phyloP scores from a whole-genome alignment of 2,797 vertebrate species.

The Psittacula derbiana region DNA sequence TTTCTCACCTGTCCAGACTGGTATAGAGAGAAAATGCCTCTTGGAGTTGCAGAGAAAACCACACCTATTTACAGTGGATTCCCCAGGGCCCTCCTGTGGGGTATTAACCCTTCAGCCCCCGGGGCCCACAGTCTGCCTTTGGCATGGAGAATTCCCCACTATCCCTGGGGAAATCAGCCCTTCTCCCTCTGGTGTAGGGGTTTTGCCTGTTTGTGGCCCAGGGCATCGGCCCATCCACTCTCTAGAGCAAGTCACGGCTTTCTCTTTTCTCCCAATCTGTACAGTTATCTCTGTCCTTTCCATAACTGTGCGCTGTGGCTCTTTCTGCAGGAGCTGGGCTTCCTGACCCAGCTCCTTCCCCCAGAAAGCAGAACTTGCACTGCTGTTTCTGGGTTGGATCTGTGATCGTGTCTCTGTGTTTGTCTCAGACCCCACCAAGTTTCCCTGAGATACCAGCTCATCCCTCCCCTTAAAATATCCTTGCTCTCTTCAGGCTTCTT shows the following conservation, averaged over 20 bases:
- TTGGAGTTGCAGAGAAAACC: conserved; percentile 64
- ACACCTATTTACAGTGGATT: conserved; percentile 61
- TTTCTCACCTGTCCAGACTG: conserved; percentile 73
- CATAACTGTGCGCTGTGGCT: neutral
- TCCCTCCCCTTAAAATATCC: conserved; percentile 26
- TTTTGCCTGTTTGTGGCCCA: neutral
- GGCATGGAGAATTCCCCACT: neutral
- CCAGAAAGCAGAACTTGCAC: neutral
- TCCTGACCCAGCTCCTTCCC: neutral
- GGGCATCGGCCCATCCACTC: neutral
- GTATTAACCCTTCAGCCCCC: conserved; percentile 44
- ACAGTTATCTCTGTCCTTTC: neutral
- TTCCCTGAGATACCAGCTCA: conserved; percentile 54
- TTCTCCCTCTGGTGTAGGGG: neutral
- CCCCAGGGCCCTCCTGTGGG: conserved; percentile 37
- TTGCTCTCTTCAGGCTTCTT: neutral
- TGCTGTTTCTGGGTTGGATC: neutral
- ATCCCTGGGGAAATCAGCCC: neutral
- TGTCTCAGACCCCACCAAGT: conserved; percentile 37
- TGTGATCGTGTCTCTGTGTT: neutral
- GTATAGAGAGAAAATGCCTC: conserved; percentile 63
- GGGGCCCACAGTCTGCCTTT: neutral
- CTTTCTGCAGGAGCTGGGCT: neutral
- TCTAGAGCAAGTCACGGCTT: neutral
- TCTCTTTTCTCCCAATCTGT: neutral